Evolutionary conservation across 2,797 vertebrate genomes (phyloP).

Genomic region (Chelon auratus): DNA sequence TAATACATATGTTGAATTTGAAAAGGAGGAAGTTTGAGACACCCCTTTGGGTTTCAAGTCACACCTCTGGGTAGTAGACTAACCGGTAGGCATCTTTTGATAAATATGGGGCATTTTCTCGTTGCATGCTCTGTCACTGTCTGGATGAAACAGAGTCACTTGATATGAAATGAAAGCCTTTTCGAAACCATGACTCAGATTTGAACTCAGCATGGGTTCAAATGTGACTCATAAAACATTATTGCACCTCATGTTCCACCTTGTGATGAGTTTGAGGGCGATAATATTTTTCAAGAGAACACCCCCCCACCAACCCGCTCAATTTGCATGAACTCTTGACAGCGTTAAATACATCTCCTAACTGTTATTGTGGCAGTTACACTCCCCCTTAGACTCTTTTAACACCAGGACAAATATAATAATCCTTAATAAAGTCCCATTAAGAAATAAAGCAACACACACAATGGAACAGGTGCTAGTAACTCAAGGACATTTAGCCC

Average conservation of each 20-base stretch:
- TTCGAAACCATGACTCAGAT: conserved; percentile 16
- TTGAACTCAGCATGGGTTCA: conserved; percentile 21
- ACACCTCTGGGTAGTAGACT: not conserved
- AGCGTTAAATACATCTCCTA: conserved; percentile 15
- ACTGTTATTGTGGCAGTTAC: conserved; percentile 7
- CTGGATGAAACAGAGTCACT: conserved; percentile 27
- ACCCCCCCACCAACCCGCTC: not conserved
- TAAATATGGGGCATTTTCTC: conserved; percentile 13
- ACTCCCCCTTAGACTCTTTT: conserved; percentile 22
- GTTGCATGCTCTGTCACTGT: conserved; percentile 16
- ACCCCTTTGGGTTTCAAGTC: not conserved
- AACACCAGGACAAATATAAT: conserved; percentile 15
- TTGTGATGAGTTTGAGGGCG: conserved; percentile 14
- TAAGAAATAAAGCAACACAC: conserved; percentile 4
- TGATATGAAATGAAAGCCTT: conserved; percentile 20
- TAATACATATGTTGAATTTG: not conserved
- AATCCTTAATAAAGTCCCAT: conserved; percentile 29
- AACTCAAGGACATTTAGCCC: conserved; percentile 39
- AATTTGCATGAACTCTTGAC: conserved; percentile 13
- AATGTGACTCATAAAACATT: conserved; percentile 20
- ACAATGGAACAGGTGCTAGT: conserved; percentile 15
- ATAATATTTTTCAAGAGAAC: conserved; percentile 19
- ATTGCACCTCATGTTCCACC: not conserved
- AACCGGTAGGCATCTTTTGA: not conserved
- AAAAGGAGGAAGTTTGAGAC: not conserved